These are phyloP conservation scores for Danio jaintianensis DNA, from an alignment of 2,797 vertebrate species.

Conservation along the genomic window DNA sequence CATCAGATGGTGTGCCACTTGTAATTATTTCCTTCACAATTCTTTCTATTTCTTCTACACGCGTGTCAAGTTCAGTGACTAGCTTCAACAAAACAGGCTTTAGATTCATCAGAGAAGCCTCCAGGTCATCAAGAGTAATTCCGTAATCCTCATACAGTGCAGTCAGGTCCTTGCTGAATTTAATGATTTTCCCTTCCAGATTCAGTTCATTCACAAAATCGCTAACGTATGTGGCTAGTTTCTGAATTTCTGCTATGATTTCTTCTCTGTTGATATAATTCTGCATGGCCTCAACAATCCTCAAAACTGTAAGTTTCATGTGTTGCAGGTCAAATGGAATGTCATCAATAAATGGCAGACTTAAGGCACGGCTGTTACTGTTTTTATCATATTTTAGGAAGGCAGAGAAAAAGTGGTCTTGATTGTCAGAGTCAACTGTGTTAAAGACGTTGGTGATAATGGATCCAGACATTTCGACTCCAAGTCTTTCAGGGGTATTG, in stretches of 20 bases:
- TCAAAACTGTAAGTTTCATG: slow-evolving; percentile 75
- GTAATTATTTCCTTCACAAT: slow-evolving; percentile 77
- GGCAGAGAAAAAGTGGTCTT: slow-evolving; percentile 86
- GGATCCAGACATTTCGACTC: slow-evolving; percentile 82
- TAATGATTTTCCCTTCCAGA: slow-evolving; percentile 76
- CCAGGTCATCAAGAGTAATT: slow-evolving; percentile 82
- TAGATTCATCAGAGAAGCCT: slow-evolving; percentile 75
- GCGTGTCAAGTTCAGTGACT: slow-evolving; percentile 70
- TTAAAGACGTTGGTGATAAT: slow-evolving; percentile 81
- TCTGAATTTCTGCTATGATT: slow-evolving; percentile 76
- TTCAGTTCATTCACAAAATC: slow-evolving; percentile 80
- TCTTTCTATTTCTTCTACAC: slow-evolving; percentile 70
- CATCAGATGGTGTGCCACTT: slow-evolving; percentile 70
- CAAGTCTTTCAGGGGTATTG: slow-evolving; percentile 83
- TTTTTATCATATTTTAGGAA: slow-evolving; percentile 94
- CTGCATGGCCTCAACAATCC: slow-evolving; percentile 77
- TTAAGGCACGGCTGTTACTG: slow-evolving; percentile 83
- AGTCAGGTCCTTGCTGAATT: slow-evolving; percentile 78
- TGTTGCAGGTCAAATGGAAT: slow-evolving; percentile 82
- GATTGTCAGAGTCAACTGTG: slow-evolving; percentile 71
- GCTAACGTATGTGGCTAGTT: slow-evolving; percentile 76
- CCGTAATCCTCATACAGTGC: slow-evolving; percentile 77
- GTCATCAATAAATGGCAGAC: slow-evolving; percentile 83
- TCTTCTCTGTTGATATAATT: slow-evolving; percentile 77
- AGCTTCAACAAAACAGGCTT: slow-evolving; percentile 65